These are phyloP conservation scores for Melipona bicolor DNA, from an alignment of 2,888 invertebrate genomes.

Conservation along the genomic window DNA sequence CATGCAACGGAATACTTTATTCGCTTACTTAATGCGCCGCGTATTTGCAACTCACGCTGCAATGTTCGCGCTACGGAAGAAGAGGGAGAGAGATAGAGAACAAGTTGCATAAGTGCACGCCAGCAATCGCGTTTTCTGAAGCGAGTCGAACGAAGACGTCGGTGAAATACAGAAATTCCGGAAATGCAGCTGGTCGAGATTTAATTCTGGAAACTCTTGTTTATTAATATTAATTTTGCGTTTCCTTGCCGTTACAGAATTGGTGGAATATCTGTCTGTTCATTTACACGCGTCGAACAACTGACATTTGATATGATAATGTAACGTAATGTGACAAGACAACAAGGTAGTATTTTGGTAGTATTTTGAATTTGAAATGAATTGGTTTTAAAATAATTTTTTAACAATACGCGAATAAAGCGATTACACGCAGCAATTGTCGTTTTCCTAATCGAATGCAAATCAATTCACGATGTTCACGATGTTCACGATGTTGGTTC, in stretches of 20 bases:
- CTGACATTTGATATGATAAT: too few species aligned
- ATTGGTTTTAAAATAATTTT: too few species aligned
- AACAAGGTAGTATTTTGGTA: too few species aligned
- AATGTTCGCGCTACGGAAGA: slow-evolving; percentile 21
- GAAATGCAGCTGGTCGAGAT: background rate
- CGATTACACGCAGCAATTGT: too few species aligned
- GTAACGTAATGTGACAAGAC: too few species aligned
- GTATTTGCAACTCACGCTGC: slow-evolving; percentile 55
- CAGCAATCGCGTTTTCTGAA: slow-evolving; percentile 10
- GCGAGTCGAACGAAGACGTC: background rate
- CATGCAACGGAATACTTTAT: slow-evolving; percentile 45
- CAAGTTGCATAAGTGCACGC: slow-evolving; percentile 22
- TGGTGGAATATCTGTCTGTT: too few species aligned
- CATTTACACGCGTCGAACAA: too few species aligned
- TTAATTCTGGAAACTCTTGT: background rate
- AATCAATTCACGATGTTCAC: too few species aligned
- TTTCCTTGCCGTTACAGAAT: background rate
- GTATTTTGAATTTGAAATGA: too few species aligned
- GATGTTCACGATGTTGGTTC: too few species aligned
- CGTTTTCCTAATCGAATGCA: too few species aligned
- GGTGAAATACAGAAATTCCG: background rate
- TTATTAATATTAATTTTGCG: background rate
- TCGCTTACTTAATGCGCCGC: slow-evolving; percentile 49
- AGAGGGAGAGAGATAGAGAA: background rate
- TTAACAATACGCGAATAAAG: too few species aligned